Conservation (phyloP, 2,113 vertebrate species). For the Xiphorhynchus elegans region DNA sequence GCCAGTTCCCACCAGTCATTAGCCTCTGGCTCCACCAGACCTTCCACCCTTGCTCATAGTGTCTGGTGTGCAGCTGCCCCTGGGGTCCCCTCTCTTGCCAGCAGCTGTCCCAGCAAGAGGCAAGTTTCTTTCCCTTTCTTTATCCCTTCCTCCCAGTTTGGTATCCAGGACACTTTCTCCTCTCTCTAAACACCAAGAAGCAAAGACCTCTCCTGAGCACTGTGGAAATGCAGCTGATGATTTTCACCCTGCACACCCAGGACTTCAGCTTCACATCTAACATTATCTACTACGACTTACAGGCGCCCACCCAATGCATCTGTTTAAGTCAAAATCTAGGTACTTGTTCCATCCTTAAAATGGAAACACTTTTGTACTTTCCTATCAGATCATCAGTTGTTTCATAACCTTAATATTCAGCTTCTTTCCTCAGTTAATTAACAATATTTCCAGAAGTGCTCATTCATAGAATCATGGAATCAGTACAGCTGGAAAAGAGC, state of each 20-base stretch:
- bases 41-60: background rate
- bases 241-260: accelerated
- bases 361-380: background rate
- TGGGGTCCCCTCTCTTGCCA: background rate
- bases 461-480: background rate
- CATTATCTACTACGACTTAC: background rate
- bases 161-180: background rate
- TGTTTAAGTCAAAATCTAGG: background rate
- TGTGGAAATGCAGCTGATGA: background rate
- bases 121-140: background rate
- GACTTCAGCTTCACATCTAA: background rate
- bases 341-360: background rate
- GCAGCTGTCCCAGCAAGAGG: background rate
- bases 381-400: background rate
- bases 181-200: background rate
- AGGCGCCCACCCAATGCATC: background rate
- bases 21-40: background rate
- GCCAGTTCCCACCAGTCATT: background rate
- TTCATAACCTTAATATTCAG: background rate
- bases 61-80: background rate
- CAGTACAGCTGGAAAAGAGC: background rate
- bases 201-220: background rate
- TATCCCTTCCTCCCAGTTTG: background rate
- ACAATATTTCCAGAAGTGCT: background rate
- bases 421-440: background rate